phyloP scores from a whole-genome alignment of 53 echinoderm and acorn worm species.

The Luidia sarsii region DNA sequence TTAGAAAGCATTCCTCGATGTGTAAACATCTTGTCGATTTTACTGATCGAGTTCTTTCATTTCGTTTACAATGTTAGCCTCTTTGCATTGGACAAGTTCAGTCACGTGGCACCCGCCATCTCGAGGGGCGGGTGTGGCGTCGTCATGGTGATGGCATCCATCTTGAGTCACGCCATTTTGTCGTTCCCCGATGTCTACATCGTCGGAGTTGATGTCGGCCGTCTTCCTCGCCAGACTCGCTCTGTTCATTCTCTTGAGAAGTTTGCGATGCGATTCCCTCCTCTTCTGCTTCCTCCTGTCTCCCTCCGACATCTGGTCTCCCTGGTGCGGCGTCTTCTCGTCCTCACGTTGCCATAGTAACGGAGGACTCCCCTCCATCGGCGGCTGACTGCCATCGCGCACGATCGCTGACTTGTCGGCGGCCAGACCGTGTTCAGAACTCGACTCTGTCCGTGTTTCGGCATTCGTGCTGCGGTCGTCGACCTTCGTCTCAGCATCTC shows the following conservation, averaged over 20 bases:
- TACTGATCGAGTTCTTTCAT: no score
- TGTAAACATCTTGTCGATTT: no score
- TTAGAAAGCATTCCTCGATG: no score
- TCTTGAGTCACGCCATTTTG: no score
- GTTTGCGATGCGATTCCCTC: slow-evolving; percentile 31
- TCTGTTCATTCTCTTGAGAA: slow-evolving; percentile 20
- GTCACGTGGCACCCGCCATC: slow-evolving; percentile 15
- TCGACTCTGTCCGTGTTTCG: no score
- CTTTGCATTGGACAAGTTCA: slow-evolving; percentile 21
- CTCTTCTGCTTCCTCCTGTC: slow-evolving; percentile 2
- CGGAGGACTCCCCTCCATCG: not conserved
- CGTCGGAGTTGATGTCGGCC: no score
- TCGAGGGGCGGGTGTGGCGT: not conserved
- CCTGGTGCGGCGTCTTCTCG: not conserved
- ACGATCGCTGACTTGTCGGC: no score
- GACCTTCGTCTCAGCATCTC: not conserved
- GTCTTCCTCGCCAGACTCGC: no score
- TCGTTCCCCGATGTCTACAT: no score
- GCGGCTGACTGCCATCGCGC: not conserved
- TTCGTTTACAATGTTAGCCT: no score
- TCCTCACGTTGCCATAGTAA: not conserved
- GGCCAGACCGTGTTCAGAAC: not conserved
- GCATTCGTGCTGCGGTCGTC: no score
- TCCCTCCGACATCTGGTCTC: not conserved
- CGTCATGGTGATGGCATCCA: not conserved